Percentiles rank a stretch among this genome's conserved stretches.
These are phyloP conservation scores for Sinocyclocheilus anophthalmus DNA, from an alignment of 2,113 vertebrate species.

Conservation along the genomic window DNA sequence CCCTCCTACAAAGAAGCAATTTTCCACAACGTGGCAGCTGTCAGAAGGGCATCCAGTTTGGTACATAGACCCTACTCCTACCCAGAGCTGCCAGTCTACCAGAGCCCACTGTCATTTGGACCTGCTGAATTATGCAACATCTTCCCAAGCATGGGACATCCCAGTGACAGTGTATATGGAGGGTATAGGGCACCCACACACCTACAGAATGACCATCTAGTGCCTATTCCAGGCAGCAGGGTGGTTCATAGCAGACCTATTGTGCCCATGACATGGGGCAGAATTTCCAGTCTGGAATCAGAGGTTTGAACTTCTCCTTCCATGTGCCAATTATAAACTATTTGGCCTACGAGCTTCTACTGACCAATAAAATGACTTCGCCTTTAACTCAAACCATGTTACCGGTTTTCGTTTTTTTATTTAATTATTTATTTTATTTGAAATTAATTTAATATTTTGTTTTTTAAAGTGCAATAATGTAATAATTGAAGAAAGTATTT, in stretches of 20 bases:
- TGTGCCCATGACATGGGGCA: slow-evolving; percentile 80
- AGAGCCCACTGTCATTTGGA: slow-evolving; percentile 70
- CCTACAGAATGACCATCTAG: slow-evolving; percentile 67
- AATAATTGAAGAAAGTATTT: slow-evolving; percentile 10
- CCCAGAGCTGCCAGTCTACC: slow-evolving; percentile 77
- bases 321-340: slow-evolving; percentile 30
- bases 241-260: slow-evolving; percentile 70
- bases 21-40: slow-evolving; percentile 65
- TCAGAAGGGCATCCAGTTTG: slow-evolving; percentile 71
- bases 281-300: slow-evolving; percentile 91
- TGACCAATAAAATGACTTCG: slow-evolving; percentile 40
- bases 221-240: slow-evolving; percentile 65
- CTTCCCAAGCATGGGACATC: slow-evolving; percentile 66
- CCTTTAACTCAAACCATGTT: slow-evolving; percentile 25
- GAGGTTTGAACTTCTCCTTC: slow-evolving; percentile 79
- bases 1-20: slow-evolving; percentile 85
- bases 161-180: slow-evolving; percentile 75
- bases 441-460: neutral
- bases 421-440: neutral
- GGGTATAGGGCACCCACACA: slow-evolving; percentile 71
- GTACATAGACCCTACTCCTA: slow-evolving; percentile 80
- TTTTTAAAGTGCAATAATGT: slow-evolving; percentile 49
- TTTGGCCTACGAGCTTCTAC: slow-evolving; percentile 39
- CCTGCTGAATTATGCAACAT: slow-evolving; percentile 68
- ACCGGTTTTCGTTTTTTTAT: neutral